Conservation (phyloP, 2,888 invertebrate species). For the Corbicula japonica region DNA sequence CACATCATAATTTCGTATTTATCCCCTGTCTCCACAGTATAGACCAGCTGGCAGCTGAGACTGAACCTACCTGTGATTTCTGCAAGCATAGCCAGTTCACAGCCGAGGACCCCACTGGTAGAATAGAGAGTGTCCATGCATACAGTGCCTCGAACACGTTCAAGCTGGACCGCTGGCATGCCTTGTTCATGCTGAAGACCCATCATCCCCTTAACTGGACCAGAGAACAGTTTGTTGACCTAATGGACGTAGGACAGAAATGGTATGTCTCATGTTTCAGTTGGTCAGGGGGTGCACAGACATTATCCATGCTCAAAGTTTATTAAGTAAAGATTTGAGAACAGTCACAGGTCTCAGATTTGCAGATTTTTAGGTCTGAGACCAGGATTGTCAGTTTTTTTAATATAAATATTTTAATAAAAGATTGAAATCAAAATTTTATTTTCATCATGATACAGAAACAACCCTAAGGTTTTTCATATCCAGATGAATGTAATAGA, state of each 20-base stretch:
- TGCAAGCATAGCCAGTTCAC: constrained; percentile 84
- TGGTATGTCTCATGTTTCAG: constrained; percentile 83
- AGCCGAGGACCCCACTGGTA: constrained; percentile 86
- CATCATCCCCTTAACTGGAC: constrained; percentile 86
- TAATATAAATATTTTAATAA: no score
- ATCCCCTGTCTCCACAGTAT: constrained; percentile 79
- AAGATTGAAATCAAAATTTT: no score
- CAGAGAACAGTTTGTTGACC: constrained; percentile 81
- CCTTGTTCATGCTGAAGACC: constrained; percentile 84
- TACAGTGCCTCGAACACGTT: constrained; percentile 87
- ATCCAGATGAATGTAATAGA: no score
- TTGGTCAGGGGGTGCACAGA: no score
- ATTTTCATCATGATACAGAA: no score
- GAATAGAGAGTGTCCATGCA: constrained; percentile 84
- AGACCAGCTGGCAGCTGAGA: constrained; percentile 76
- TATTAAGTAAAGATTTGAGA: no score
- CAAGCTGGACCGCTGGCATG: constrained; percentile 87
- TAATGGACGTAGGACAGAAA: constrained; percentile 82
- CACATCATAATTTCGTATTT: no score
- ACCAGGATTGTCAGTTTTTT: no score
- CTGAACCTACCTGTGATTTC: constrained; percentile 85
- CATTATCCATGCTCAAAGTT: no score
- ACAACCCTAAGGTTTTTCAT: no score
- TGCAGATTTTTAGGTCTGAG: no score
- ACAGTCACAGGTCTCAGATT: no score